Evolutionary conservation across 2,888 invertebrate genomes (phyloP), one percentile per base, ranked within the genome.

Genomic region (Agonopterix alstromeriana): DNA sequence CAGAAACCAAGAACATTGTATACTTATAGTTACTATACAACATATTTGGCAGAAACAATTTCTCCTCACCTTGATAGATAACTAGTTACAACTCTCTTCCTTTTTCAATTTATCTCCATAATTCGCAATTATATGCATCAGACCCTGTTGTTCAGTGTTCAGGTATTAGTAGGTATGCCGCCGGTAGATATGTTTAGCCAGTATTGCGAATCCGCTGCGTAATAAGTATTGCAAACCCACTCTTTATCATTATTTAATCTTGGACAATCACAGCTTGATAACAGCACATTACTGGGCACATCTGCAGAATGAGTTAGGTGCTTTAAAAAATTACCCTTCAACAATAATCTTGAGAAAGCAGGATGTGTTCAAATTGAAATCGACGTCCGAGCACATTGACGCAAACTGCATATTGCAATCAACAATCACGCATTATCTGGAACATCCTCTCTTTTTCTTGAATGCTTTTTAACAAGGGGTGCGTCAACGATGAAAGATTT

Each of bases 331-430:
- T 67, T 57, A 65, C 55, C 57, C 65, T 63, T 61, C 57, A 48
- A 56, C 60, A 73, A 72, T 73, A 74, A 77, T 76, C 71, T 73
- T 73, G 74, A 77, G 82, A 85, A 82, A 81, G 75, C 81, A 84
- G 85, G 87, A 87, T 84, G 85, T 72, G 69, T 70, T 78, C 79
- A 80, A 86, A 86, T 86, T 87, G 82, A 82, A 80, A 81, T 82
- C 81, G 84, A 81, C 84, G 77, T 77, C 71, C 75, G 71, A 64
- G 64, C 82, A 70, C 82, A 82, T 81, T 83, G 76, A 76, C 73
- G 76, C 73, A 77, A 76, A 77, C 73, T 79, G 46, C 41, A 77
- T 77, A 78, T 80, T 82, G 79, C 81, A 84, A 85, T 84, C 82
- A 82, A 70, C 77, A 68, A 70, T 70, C 73, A 70, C 73, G 67